Evolutionary conservation across 2,113 vertebrate genomes (phyloP), one percentile per base, ranked within the genome.

Genomic region (Narcine bancroftii): DNA sequence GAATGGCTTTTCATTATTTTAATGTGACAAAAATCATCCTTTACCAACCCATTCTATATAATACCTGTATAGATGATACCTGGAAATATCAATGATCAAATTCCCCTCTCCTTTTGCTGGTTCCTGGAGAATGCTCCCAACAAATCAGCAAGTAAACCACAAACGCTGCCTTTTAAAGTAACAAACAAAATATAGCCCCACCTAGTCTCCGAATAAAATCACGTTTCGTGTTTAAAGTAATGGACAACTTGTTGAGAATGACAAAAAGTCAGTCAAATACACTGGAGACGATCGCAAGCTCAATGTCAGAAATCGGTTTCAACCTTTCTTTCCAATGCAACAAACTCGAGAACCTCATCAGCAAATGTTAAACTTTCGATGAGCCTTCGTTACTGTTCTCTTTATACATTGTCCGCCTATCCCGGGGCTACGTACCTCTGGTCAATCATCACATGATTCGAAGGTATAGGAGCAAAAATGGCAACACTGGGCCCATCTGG

Each of bases 171-270:
- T 66, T 89, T 60, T n/a, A 89, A 66, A 65, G n/a, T 66, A 89
- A 65, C 45, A 66, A 69, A 69, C 60, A 66, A 71, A 45, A 45
- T 47, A 26, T 42, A 91, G 89, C 39, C 2, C 66, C 89, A 69
- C 26, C 24, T 65, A 91, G 65, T 69, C 89, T 47, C 65, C 69
- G 26, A 91, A 89, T 56, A 89, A 63, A 89, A 89, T 89, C 63
- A 85, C 56, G 60, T 87, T 87, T 87, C n/a, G 21, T 53, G 60
- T 85, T 87, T 36, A 87, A 87, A 87, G 36, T 60, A 87, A 87
- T 87, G 81, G 81, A 53, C 6, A 87, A 87, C 81, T 19, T 87
- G 53, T 60, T 87, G 81, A 56, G 17, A 87, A n/a, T n/a, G n/a
- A 36, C 17, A 6, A n/a, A 36, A n/a, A 87, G 36, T 36, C 33